A percentile compares a stretch with the other conserved stretches of the same genome.
Conservation (phyloP, 2,888 invertebrate species). For the Amblyjoppa fuscipennis region DNA sequence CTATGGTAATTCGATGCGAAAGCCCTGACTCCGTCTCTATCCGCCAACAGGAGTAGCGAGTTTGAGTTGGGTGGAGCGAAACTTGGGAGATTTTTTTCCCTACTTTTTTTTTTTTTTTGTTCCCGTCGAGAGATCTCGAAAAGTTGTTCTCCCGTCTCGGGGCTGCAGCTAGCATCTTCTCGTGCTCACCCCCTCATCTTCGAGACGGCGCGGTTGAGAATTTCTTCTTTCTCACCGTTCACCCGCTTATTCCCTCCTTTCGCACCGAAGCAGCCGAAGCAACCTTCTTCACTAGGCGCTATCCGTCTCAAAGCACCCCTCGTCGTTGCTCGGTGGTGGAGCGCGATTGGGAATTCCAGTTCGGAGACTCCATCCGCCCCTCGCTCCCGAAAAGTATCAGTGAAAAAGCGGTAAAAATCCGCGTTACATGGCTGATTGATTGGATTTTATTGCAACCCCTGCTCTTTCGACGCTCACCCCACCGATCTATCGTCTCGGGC, state of each 20-base stretch:
- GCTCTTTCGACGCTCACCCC: constrained; percentile 15
- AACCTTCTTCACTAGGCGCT: constrained; percentile 25
- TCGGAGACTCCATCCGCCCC: constrained; percentile 64
- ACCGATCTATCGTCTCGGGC: constrained; percentile 68
- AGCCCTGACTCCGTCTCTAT: constrained; percentile 41
- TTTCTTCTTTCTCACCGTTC: constrained; percentile 36
- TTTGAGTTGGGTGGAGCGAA: constrained; percentile 70
- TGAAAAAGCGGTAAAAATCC: constrained; percentile 69
- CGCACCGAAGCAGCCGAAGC: not conserved
- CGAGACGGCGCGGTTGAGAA: constrained; percentile 28
- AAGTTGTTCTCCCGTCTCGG: constrained; percentile 70
- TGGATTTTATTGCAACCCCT: constrained; percentile 77
- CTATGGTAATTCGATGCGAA: constrained; percentile 70
- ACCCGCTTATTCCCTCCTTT: constrained; percentile 11
- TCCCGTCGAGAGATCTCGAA: constrained; percentile 69
- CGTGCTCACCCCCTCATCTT: constrained; percentile 41
- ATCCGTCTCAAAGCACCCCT: constrained; percentile 22
- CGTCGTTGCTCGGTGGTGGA: constrained; percentile 27
- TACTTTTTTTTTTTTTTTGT: constrained; percentile 38
- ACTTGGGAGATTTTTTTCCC: constrained; percentile 61
- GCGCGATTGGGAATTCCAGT: constrained; percentile 61
- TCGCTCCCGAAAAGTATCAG: constrained; percentile 67
- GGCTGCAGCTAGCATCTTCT: constrained; percentile 59
- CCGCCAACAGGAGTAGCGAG: constrained; percentile 31
- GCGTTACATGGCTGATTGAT: constrained; percentile 77